Percentiles rank a stretch among this genome's conserved stretches.
Conservation (phyloP, 2,113 vertebrate species). For the Lepus timidus region DNA sequence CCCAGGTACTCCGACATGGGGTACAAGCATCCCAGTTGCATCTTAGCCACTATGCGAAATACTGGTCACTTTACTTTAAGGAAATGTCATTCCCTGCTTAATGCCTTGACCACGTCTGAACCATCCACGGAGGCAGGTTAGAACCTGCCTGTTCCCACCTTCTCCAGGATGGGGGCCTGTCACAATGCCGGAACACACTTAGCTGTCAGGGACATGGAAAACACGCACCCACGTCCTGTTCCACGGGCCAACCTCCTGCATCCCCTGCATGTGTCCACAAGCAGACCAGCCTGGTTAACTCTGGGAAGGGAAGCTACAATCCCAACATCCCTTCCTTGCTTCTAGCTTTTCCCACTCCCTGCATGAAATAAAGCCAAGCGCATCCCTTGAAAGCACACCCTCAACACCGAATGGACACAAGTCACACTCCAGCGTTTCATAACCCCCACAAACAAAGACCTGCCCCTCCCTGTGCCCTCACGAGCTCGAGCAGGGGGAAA, state of each 20-base stretch:
- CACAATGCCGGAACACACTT: neutral
- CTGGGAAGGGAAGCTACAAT: slow-evolving; percentile 9
- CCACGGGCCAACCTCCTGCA: neutral
- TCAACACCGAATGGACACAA: neutral
- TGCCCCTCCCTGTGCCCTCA: neutral
- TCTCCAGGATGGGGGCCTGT: neutral
- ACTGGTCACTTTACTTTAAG: neutral
- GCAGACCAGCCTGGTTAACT: neutral
- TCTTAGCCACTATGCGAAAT: too few relatives aligned
- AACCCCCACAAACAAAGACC: neutral
- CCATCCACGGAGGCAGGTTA: neutral
- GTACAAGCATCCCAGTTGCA: too few relatives aligned
- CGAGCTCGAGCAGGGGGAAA: neutral
- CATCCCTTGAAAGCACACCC: neutral
- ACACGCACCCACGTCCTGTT: neutral
- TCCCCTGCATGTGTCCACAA: neutral
- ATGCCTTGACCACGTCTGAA: neutral
- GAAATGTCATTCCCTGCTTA: neutral
- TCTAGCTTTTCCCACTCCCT: neutral
- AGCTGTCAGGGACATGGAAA: neutral
- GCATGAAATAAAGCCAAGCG: neutral
- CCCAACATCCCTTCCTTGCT: neutral
- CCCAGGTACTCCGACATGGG: too few relatives aligned
- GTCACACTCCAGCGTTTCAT: neutral
- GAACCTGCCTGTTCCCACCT: neutral